Percentiles rank a stretch among this genome's conserved stretches.
These are phyloP conservation scores for Osmoderma eremita DNA, from an alignment of 2,888 invertebrate genomes.

Conservation along the genomic window DNA sequence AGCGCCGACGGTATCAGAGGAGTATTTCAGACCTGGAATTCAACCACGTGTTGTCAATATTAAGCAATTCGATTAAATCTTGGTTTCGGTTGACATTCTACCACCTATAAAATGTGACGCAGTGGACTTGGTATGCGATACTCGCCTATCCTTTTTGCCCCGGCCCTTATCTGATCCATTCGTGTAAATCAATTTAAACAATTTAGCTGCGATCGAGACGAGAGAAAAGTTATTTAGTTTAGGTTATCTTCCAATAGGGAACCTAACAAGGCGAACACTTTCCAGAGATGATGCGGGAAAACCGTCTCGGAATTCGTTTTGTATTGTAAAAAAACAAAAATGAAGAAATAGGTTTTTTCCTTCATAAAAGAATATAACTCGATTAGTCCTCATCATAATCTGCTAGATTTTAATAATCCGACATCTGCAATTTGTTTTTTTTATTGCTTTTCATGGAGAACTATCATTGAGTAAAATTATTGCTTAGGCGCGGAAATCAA, in stretches of 20 bases:
- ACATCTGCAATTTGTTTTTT: no score
- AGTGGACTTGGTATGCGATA: conserved; percentile 23
- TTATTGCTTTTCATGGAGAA: no score
- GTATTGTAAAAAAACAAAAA: no score
- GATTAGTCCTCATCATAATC: no score
- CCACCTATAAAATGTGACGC: conserved; percentile 19
- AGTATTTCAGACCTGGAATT: conserved; percentile 49
- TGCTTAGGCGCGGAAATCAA: no score
- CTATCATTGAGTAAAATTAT: no score
- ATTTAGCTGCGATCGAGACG: not conserved
- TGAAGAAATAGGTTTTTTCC: no score
- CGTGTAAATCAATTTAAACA: conserved; percentile 34
- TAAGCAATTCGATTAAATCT: conserved; percentile 60
- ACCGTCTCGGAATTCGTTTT: no score
- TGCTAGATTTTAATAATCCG: no score
- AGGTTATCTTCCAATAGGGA: not conserved
- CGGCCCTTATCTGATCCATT: conserved; percentile 17
- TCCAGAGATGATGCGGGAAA: no score
- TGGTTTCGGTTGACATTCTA: conserved; percentile 49
- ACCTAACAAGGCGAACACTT: no score
- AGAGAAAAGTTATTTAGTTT: conserved; percentile 24
- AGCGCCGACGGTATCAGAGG: conserved; percentile 41
- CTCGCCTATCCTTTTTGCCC: conserved; percentile 17
- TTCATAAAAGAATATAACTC: no score
- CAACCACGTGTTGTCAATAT: conserved; percentile 57